These are phyloP conservation scores for Drosophila merina DNA, from an alignment of 2,888 invertebrate species.

Conservation along the genomic window DNA sequence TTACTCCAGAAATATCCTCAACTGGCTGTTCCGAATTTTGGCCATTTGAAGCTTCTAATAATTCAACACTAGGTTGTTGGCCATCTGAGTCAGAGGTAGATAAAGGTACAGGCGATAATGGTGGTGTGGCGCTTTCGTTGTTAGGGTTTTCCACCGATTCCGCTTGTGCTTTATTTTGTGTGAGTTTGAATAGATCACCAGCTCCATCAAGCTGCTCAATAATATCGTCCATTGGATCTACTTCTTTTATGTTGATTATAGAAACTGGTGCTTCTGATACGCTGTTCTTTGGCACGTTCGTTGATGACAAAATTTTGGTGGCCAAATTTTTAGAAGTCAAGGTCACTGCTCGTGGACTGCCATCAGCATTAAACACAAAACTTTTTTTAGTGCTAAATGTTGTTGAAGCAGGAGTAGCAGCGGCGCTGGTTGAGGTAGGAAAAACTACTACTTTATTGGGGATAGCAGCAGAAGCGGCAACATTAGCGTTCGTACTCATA, in stretches of 20 bases:
- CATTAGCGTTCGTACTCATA: constrained; percentile 85
- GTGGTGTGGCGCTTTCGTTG: constrained; percentile 28
- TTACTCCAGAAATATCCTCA: constrained; percentile 64
- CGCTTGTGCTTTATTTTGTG: constrained; percentile 14
- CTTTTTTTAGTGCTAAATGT: constrained; percentile 84
- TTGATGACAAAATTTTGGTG: constrained; percentile 27
- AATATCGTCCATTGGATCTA: constrained; percentile 82
- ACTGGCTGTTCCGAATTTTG: background rate
- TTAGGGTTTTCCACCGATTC: constrained; percentile 16
- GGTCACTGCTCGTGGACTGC: constrained; percentile 71
- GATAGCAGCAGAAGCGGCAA: constrained; percentile 38
- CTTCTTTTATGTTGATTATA: constrained; percentile 63
- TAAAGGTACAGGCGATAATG: constrained; percentile 7
- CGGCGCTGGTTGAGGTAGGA: constrained; percentile 63
- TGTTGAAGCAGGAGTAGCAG: constrained; percentile 8
- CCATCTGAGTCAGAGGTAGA: background rate
- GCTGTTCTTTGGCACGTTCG: constrained; percentile 12
- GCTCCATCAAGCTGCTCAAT: constrained; percentile 82
- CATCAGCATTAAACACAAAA: constrained; percentile 84
- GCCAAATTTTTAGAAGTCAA: constrained; percentile 58
- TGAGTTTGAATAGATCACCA: constrained; percentile 54
- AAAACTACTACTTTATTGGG: constrained; percentile 84
- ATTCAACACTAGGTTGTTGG: background rate
- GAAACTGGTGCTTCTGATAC: constrained; percentile 49
- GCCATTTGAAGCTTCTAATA: background rate